These are phyloP conservation scores for Sinotaia quadrata DNA, from an alignment of 2,888 invertebrate species.

Conservation along the genomic window DNA sequence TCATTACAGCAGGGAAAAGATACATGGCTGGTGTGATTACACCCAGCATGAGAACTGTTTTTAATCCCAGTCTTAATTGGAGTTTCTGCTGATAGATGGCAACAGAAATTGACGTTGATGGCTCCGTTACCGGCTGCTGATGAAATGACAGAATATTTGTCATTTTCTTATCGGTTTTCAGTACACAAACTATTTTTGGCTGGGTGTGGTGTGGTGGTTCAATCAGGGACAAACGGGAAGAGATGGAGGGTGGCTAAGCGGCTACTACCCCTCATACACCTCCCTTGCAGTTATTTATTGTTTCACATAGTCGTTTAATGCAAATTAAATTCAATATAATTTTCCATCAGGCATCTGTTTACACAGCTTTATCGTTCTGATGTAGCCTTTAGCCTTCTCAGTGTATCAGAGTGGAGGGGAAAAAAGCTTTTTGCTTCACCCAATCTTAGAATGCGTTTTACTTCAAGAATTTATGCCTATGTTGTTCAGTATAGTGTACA, in stretches of 20 bases:
- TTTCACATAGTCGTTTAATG: no score
- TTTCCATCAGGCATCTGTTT: no score
- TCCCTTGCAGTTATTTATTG: no score
- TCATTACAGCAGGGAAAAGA: conserved; percentile 7
- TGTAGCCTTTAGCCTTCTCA: no score
- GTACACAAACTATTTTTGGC: not conserved
- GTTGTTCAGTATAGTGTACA: no score
- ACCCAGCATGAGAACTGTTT: not conserved
- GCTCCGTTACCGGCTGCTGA: conserved; percentile 2
- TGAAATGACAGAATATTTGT: conserved; percentile 19
- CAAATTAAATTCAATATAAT: no score
- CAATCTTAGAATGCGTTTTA: no score
- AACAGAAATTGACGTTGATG: conserved; percentile 1
- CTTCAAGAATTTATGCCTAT: no score
- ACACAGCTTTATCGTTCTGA: no score
- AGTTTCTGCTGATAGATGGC: conserved; percentile 5
- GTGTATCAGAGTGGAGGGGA: no score
- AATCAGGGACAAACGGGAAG: not conserved
- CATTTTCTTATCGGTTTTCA: conserved; percentile 6
- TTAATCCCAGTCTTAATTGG: conserved; percentile 20
- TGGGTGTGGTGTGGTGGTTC: not conserved
- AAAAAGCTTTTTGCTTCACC: no score
- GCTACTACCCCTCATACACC: not conserved
- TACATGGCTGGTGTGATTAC: conserved; percentile 12
- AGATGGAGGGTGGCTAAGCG: not conserved